These are phyloP conservation scores for human (Homo sapiens) DNA, from an alignment of 2,113 vertebrate genomes.

Conservation along the genomic window DNA sequence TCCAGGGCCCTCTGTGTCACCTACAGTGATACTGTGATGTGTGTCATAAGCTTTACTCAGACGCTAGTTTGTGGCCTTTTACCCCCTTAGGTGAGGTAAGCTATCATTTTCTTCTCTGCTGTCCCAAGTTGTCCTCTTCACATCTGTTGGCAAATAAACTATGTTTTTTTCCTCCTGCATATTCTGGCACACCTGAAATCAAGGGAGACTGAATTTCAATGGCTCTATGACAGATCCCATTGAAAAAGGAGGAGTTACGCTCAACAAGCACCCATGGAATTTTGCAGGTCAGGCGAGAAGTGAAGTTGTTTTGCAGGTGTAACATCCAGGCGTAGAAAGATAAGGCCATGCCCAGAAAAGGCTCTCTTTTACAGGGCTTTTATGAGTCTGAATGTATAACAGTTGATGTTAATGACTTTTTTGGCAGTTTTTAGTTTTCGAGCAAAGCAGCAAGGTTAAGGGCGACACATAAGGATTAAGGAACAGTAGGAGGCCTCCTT, in stretches of 20 bases:
- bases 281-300: conserved; percentile 6
- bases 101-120: background rate
- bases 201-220: background rate
- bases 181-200: background rate
- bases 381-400: conserved; percentile 29
- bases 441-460: conserved; percentile 73
- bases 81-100: background rate
- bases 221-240: background rate
- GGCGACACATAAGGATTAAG: conserved; percentile 78
- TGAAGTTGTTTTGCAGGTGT: background rate
- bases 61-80: background rate
- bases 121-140: conserved; percentile 32
- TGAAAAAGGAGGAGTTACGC: background rate
- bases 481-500: conserved; percentile 79
- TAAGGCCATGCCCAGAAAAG: background rate
- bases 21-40: background rate
- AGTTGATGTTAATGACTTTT: conserved; percentile 61
- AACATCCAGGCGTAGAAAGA: background rate
- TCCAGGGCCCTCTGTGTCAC: background rate
- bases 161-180: background rate
- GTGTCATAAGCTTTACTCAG: background rate
- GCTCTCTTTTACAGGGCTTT: background rate
- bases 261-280: background rate
- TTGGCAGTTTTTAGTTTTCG: conserved; percentile 63
- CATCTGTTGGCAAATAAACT: background rate